Evolutionary conservation across 2,888 invertebrate genomes (phyloP).

Genomic region (Apamea monoglypha): DNA sequence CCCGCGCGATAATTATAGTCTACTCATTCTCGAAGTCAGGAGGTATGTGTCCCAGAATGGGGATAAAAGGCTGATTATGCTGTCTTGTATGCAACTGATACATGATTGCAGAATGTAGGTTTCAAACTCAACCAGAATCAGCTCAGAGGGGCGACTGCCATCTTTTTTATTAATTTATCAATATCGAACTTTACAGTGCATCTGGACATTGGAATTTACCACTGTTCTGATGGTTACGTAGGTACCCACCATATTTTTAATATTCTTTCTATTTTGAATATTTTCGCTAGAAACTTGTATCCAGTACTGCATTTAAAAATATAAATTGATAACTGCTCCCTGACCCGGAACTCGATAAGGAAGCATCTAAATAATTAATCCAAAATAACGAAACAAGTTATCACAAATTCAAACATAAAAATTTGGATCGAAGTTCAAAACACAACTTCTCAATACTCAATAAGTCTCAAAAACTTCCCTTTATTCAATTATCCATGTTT

Average conservation of each 20-base stretch:
- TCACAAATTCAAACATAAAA: background rate
- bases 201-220: background rate
- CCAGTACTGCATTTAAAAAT: background rate
- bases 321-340: background rate
- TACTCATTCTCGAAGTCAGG: too few relatives aligned
- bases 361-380: background rate
- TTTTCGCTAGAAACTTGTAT: background rate
- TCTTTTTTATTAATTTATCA: background rate
- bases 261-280: background rate
- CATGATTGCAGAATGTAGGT: background rate
- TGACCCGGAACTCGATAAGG: background rate
- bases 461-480: conserved; percentile 30
- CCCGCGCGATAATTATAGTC: too few relatives aligned
- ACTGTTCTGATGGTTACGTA: background rate
- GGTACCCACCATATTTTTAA: background rate
- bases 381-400: conserved; percentile 6
- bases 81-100: background rate
- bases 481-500: conserved; percentile 44
- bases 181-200: background rate
- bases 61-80: too few relatives aligned
- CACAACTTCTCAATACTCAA: conserved; percentile 17
- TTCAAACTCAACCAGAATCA: background rate
- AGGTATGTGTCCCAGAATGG: too few relatives aligned
- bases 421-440: background rate
- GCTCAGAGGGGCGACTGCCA: background rate